phyloP scores from a whole-genome alignment of 2,888 invertebrate genomes.

The Elgonia sp. region DNA sequence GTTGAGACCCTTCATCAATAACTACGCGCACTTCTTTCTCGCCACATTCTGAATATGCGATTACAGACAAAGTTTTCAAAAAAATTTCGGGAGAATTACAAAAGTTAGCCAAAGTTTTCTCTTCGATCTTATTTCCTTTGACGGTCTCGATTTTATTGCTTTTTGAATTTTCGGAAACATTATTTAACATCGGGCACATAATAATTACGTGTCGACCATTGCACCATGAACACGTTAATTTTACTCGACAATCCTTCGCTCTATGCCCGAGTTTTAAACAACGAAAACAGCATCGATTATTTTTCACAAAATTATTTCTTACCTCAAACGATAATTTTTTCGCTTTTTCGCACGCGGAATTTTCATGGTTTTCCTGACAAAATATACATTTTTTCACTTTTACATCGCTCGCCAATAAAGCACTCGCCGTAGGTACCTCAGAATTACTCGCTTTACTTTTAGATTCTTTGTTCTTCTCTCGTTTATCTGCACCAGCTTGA shows the following conservation, averaged over 20 bases:
- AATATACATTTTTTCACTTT: slow-evolving; percentile 77
- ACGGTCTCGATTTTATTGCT: neutral
- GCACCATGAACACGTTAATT: slow-evolving; percentile 77
- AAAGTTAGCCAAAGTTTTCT: slow-evolving; percentile 56
- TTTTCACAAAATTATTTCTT: slow-evolving; percentile 67
- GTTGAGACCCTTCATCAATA: too few species aligned
- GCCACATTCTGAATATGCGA: slow-evolving; percentile 76
- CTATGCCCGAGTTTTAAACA: slow-evolving; percentile 78
- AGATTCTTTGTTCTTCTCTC: slow-evolving; percentile 22
- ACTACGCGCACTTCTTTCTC: too few species aligned
- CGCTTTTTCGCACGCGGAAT: slow-evolving; percentile 72
- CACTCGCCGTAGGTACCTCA: slow-evolving; percentile 70
- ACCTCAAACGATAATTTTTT: slow-evolving; percentile 72
- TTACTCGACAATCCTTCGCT: slow-evolving; percentile 74
- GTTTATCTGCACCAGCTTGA: neutral
- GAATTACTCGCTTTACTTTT: slow-evolving; percentile 16
- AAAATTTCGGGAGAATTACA: slow-evolving; percentile 59
- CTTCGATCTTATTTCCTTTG: slow-evolving; percentile 48
- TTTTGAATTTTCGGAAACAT: slow-evolving; percentile 20
- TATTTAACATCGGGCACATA: slow-evolving; percentile 72
- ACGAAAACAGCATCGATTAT: slow-evolving; percentile 76
- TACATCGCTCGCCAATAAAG: slow-evolving; percentile 64
- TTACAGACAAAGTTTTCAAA: slow-evolving; percentile 78
- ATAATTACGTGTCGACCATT: slow-evolving; percentile 74
- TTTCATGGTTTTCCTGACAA: slow-evolving; percentile 76